phyloP scores from a whole-genome alignment of 2,888 invertebrate genomes.

The Malachius bipustulatus region DNA sequence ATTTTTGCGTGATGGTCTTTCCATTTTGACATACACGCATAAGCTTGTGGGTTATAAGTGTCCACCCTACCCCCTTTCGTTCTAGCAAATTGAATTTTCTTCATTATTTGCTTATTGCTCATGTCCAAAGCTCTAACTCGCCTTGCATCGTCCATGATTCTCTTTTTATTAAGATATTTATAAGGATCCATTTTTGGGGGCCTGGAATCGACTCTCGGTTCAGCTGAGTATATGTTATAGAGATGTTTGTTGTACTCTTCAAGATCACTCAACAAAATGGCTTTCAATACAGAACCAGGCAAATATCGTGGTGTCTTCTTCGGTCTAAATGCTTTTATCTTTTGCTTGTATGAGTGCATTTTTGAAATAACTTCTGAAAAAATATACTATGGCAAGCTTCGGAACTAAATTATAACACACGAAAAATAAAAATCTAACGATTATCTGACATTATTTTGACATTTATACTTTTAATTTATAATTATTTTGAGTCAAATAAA shows the following conservation, averaged over 20 bases:
- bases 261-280: slow-evolving; percentile 21
- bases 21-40: slow-evolving; percentile 26
- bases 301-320: slow-evolving; percentile 25
- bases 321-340: slow-evolving; percentile 21
- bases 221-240: slow-evolving; percentile 25
- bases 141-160: slow-evolving; percentile 30
- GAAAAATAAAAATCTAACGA: no score
- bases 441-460: no score
- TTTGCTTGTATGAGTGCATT: no score
- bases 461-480: no score
- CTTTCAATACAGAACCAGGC: slow-evolving; percentile 23
- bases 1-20: slow-evolving; percentile 20
- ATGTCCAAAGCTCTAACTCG: slow-evolving; percentile 38
- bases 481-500: no score
- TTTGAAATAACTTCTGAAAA: no score
- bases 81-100: slow-evolving; percentile 45
- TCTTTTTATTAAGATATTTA: slow-evolving; percentile 40
- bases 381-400: no score
- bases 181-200: slow-evolving; percentile 44
- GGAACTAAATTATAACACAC: no score
- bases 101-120: slow-evolving; percentile 47
- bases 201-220: slow-evolving; percentile 38
- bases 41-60: slow-evolving; percentile 27
- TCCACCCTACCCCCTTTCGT: slow-evolving; percentile 38
- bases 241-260: slow-evolving; percentile 24